phyloP scores from a whole-genome alignment of 2,797 vertebrate species.

The Masticophis lateralis region DNA sequence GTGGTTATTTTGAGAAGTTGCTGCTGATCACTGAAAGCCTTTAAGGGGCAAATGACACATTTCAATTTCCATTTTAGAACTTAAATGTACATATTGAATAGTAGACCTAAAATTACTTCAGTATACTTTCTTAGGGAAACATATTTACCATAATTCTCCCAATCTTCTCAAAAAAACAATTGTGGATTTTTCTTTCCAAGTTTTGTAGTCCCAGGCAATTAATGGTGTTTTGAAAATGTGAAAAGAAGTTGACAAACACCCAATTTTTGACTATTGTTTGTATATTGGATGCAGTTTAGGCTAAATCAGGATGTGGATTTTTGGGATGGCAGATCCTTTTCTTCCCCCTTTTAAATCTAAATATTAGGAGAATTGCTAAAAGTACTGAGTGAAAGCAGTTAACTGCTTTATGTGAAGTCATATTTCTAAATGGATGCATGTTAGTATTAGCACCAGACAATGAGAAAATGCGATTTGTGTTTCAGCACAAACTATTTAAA shows the following conservation, averaged over 20 bases:
- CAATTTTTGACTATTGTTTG: conserved; percentile 19
- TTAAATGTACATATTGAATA: background rate
- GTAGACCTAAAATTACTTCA: background rate
- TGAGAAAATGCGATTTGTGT: conserved; percentile 14
- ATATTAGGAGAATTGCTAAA: conserved; percentile 23
- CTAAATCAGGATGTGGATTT: background rate
- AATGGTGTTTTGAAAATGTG: background rate
- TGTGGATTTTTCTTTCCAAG: background rate
- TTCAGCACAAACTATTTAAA: conserved; percentile 27
- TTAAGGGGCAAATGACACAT: background rate
- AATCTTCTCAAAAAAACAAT: background rate
- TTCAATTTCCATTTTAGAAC: background rate
- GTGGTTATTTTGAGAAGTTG: background rate
- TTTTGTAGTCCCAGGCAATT: background rate
- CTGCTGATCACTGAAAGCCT: background rate
- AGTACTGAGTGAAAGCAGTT: conserved; percentile 18
- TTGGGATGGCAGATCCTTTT: background rate
- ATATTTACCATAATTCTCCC: background rate
- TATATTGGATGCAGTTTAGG: background rate
- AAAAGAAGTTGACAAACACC: conserved; percentile 18
- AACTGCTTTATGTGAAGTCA: conserved; percentile 12
- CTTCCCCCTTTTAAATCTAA: background rate
- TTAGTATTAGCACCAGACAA: conserved; percentile 18
- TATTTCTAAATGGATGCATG: background rate
- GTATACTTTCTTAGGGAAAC: background rate